Evolutionary conservation across 1,140 invertebrate genomes (phyloP), one percentile per base, ranked within the genome.

Genomic region (Drosophila jambulina): DNA sequence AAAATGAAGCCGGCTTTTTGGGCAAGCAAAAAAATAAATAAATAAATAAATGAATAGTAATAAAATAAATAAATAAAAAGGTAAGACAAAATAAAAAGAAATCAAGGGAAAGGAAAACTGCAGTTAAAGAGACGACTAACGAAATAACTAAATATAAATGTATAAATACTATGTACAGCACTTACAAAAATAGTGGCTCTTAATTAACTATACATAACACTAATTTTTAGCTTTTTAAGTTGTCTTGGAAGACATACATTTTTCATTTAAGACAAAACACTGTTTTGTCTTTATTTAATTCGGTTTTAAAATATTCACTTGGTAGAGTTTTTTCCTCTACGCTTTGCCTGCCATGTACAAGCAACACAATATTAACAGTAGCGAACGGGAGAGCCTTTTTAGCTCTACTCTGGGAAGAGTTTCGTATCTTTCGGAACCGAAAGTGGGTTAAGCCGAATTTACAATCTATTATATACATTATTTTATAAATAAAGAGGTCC

Each of bases 1-100:
- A 63, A 58, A 46, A 42, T 29, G 53, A 63, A 70, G 75, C 82
- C 82, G 82, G 82, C 82, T 77, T 84, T 84, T 80, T 74, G 62
- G 61, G 53, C 40, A 46, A 2, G 36, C 54, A 51, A 27, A 45
- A 29, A 65, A 61, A 19, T 36, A 27, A 10, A 25, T n/a, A 27
- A 34, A 57, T 19, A 25, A 29, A 32, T 27, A 19, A 45, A 25
- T 40, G n/a, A n/a, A n/a, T n/a, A n/a, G n/a, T n/a, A n/a, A 25
- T 12, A 23, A 34, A 25, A 64, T 23, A 32, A 29, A 27, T 40
- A 21, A 46, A 23, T 23, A 29, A 25, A 15, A 21, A 21, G 6
- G 19, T 19, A 4, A 42, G 9, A 42, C 0, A 70, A 75, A 36
- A 12, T 23, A 2, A 12, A 64, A 45, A 29, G 25, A 56, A 61